Evolutionary conservation across 2,113 vertebrate species (phyloP).

Genomic region (Riparia riparia): DNA sequence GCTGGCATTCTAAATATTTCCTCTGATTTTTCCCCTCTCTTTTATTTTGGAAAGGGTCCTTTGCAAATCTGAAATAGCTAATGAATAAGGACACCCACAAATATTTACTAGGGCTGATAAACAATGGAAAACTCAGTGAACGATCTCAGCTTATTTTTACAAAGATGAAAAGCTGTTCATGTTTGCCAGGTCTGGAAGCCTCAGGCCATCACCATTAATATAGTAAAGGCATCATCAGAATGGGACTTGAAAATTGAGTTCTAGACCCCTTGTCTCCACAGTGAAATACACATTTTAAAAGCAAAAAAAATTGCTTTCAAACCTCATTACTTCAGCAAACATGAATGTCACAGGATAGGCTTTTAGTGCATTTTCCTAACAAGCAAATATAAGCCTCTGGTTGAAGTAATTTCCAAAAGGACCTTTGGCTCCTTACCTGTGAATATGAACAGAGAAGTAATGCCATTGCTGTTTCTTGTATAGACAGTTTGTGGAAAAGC

Average conservation of each 20-base stretch:
- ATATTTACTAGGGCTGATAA: slow-evolving; percentile 63
- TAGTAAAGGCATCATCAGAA: not conserved
- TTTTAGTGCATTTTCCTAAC: not conserved
- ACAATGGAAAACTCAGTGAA: slow-evolving; percentile 55
- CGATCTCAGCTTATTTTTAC: not conserved
- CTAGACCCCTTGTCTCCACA: not conserved
- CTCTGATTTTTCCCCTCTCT: rapidly evolving
- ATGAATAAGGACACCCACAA: slow-evolving; percentile 34
- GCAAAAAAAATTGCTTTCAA: not conserved
- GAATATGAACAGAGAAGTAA: not conserved
- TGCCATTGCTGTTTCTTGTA: not conserved
- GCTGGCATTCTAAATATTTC: not conserved
- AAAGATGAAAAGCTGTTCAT: slow-evolving; percentile 8
- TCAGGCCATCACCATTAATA: not conserved
- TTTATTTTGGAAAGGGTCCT: not conserved
- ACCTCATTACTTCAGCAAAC: not conserved
- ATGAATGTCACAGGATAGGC: not conserved
- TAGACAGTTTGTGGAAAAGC: not conserved
- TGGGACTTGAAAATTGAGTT: not conserved
- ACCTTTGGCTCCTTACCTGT: not conserved
- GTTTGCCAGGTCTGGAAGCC: slow-evolving; percentile 44
- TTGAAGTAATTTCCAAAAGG: not conserved
- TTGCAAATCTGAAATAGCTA: slow-evolving; percentile 22
- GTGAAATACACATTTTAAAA: not conserved
- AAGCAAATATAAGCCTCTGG: not conserved